These are phyloP conservation scores for Polia nebulosa DNA, from an alignment of 2,888 invertebrate genomes.

Conservation along the genomic window DNA sequence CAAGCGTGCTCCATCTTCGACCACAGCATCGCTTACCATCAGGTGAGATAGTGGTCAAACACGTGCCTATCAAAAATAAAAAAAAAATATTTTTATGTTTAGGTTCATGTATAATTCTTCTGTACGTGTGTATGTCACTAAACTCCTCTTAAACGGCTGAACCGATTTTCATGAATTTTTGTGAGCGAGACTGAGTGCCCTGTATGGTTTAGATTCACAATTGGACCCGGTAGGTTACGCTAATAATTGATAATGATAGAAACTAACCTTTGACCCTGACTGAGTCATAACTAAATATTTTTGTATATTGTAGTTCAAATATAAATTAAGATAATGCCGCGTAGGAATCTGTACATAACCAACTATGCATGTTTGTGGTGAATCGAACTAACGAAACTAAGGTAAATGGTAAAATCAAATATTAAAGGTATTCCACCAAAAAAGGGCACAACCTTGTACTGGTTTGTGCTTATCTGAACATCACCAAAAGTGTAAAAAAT, in stretches of 20 bases:
- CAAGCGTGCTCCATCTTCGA: too few species aligned
- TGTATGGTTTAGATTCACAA: too few species aligned
- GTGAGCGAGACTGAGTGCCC: too few species aligned
- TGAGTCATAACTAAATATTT: slow-evolving; percentile 14
- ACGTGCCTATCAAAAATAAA: too few species aligned
- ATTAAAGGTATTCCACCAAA: background rate
- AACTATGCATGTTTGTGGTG: background rate
- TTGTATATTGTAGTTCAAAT: background rate
- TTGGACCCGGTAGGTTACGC: background rate
- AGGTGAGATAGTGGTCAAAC: too few species aligned
- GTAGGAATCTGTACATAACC: background rate
- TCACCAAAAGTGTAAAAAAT: background rate
- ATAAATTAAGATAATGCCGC: slow-evolving; percentile 7
- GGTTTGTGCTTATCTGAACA: background rate
- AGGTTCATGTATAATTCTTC: too few species aligned
- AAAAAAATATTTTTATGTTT: too few species aligned
- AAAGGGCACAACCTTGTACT: background rate
- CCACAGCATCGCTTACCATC: too few species aligned
- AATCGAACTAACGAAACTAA: background rate
- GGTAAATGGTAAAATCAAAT: background rate
- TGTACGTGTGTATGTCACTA: too few species aligned
- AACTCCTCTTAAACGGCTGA: too few species aligned
- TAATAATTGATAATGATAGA: background rate
- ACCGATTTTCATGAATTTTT: too few species aligned
- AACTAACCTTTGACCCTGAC: background rate